These are phyloP conservation scores for Sminthurinus aureus DNA, from an alignment of 2,888 invertebrate genomes.

Conservation along the genomic window DNA sequence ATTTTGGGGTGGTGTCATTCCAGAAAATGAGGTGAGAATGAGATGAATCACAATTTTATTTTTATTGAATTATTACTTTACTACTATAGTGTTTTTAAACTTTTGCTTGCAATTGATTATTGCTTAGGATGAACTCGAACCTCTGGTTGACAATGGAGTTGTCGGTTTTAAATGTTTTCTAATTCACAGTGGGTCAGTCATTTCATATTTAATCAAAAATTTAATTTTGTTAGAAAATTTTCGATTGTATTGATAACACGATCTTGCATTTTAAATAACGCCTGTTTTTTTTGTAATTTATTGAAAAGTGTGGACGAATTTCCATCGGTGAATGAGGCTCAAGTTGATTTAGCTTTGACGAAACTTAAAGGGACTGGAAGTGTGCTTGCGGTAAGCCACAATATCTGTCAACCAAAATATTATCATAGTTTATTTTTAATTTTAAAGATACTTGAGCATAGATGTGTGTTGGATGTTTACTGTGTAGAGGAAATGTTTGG, in stretches of 20 bases:
- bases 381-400: conserved; percentile 70
- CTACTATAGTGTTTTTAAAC: not conserved
- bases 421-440: too few species aligned
- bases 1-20: conserved; percentile 82
- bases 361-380: conserved; percentile 70
- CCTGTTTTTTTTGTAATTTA: too few species aligned
- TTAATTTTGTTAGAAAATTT: too few species aligned
- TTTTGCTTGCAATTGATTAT: not conserved
- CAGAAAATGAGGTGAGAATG: conserved; percentile 70
- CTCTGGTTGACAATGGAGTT: conserved; percentile 72
- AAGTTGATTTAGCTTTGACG: conserved; percentile 69
- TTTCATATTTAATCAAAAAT: too few species aligned
- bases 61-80: too few species aligned
- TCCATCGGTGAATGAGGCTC: conserved; percentile 68
- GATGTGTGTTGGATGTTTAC: too few species aligned
- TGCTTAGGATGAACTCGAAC: conserved; percentile 67
- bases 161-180: conserved; percentile 79
- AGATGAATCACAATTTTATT: not conserved
- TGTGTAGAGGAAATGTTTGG: too few species aligned
- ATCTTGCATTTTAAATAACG: too few species aligned
- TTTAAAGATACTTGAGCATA: too few species aligned
- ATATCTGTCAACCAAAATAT: conserved; percentile 15
- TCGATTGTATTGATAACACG: too few species aligned
- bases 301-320: conserved; percentile 71
- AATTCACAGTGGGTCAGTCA: conserved; percentile 67